These are phyloP conservation scores for Eidolon helvum DNA, from an alignment of 2,113 vertebrate species.

Conservation along the genomic window DNA sequence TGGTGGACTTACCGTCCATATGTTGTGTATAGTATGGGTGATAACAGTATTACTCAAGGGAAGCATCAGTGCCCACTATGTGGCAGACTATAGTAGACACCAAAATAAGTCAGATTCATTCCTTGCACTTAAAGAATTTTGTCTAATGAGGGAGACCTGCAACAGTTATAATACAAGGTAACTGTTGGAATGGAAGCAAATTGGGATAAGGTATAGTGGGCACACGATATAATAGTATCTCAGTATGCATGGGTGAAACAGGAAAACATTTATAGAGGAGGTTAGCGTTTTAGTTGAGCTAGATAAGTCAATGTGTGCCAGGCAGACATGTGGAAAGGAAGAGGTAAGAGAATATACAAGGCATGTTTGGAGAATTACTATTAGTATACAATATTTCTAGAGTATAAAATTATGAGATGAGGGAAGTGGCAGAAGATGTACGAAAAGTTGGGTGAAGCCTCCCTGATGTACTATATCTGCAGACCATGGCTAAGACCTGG, in stretches of 20 bases:
- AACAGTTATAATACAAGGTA: not conserved
- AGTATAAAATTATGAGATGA: not conserved
- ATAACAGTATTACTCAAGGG: not conserved
- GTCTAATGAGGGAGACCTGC: not conserved
- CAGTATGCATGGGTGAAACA: not conserved
- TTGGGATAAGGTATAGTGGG: not conserved
- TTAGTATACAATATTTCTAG: not conserved
- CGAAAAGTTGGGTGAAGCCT: not conserved
- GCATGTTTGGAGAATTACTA: not conserved
- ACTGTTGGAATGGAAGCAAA: not conserved
- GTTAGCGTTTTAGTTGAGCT: not conserved
- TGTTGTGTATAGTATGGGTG: not conserved
- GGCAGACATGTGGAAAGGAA: not conserved
- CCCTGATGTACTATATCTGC: not conserved
- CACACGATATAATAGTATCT: not conserved
- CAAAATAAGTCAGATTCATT: not conserved
- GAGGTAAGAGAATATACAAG: not conserved
- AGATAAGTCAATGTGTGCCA: not conserved
- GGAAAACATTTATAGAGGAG: not conserved
- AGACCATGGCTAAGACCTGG: not conserved
- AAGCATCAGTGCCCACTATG: not conserved
- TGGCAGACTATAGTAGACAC: not conserved
- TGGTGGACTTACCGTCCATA: not conserved
- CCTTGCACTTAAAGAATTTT: constrained; percentile 28
- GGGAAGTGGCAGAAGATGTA: not conserved